These are phyloP conservation scores for Chelmon rostratus DNA, from an alignment of 2,797 vertebrate species.

Conservation along the genomic window DNA sequence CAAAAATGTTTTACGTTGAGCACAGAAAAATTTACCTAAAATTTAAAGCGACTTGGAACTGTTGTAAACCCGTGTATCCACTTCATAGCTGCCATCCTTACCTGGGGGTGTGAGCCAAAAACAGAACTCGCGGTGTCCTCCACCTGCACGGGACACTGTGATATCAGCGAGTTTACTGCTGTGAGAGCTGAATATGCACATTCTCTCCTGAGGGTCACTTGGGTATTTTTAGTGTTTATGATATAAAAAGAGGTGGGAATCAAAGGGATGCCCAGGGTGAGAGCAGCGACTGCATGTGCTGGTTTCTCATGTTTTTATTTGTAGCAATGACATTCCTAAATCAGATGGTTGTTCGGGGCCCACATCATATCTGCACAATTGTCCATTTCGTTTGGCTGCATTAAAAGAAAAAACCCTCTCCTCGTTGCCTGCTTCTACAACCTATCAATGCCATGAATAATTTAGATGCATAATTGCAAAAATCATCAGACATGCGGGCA, in stretches of 20 bases:
- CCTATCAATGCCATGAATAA: slow-evolving; percentile 52
- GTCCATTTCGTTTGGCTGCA: slow-evolving; percentile 44
- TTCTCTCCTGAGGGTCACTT: slow-evolving; percentile 74
- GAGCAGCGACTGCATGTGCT: slow-evolving; percentile 30
- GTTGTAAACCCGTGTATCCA: neutral
- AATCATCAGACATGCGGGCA: slow-evolving; percentile 9
- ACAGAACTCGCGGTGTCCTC: slow-evolving; percentile 70
- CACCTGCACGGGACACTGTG: slow-evolving; percentile 79
- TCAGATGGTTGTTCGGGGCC: slow-evolving; percentile 35
- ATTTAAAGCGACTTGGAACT: neutral
- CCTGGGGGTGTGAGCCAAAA: slow-evolving; percentile 54
- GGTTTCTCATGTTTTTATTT: slow-evolving; percentile 20
- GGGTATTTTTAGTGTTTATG: slow-evolving; percentile 80
- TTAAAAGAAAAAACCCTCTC: slow-evolving; percentile 36
- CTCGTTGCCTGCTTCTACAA: slow-evolving; percentile 26
- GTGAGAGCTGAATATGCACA: slow-evolving; percentile 75
- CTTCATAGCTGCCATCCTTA: slow-evolving; percentile 13
- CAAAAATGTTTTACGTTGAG: neutral
- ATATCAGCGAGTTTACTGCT: slow-evolving; percentile 80
- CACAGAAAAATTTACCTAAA: neutral
- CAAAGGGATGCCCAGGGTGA: slow-evolving; percentile 65
- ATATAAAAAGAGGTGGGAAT: slow-evolving; percentile 65
- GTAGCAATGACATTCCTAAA: slow-evolving; percentile 50
- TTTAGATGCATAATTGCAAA: slow-evolving; percentile 55
- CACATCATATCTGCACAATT: slow-evolving; percentile 36